Base-by-base conservation (phyloP, 1,140 invertebrate species). In the Nilaparvata lugens region DNA sequence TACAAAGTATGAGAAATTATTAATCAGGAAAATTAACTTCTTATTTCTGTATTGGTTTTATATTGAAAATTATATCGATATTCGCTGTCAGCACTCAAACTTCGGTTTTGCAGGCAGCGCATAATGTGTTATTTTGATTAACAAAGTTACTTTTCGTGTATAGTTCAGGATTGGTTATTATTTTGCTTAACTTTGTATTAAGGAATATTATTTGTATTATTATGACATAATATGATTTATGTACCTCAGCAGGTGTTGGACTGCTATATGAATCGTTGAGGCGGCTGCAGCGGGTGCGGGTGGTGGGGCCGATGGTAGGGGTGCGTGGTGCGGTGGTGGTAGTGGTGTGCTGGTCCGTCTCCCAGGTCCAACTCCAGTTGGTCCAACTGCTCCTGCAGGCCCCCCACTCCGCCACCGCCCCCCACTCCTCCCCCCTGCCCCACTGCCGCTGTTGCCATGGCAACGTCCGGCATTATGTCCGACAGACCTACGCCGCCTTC, bases 391-490 rank as follows among this genome's bases (percentile, higher is more conserved):
- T 53, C 58, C 19, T 48, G 43, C 16, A 55, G 45, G 25, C 23
- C 31, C 31, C 31, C 31, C 13, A 6, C 38, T 23, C 24, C 23
- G 24, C 86, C 86, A 70, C 91, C 88, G 2, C 88, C 88, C 61
- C 31, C 31, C 9, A 6, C 31, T 4, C 31, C 31, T 4, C 31
- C 31, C 7, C 31, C 13, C 67, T 84, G 81, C 83, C 13, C 81
- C 81, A 89, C 76, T 0, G 86, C 86, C 2, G 85, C 81, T 0
- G 88, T 89, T 31, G 88, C 88, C 86, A 91, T 89, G n/a, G 89
- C 88, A 52, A 92, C 89, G 72, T 92, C 89, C 1, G 89, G 89
- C 85, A 92, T 90, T 66, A 87, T 83, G 63, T 88, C 87, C 53
- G 87, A 90, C 35, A 91, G 73, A 66, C 86, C 83, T 24, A 83